Evolutionary conservation across 2,888 invertebrate species (phyloP), one percentile per base, ranked within the genome.

Genomic region (Mesodorylaimus sp.): DNA sequence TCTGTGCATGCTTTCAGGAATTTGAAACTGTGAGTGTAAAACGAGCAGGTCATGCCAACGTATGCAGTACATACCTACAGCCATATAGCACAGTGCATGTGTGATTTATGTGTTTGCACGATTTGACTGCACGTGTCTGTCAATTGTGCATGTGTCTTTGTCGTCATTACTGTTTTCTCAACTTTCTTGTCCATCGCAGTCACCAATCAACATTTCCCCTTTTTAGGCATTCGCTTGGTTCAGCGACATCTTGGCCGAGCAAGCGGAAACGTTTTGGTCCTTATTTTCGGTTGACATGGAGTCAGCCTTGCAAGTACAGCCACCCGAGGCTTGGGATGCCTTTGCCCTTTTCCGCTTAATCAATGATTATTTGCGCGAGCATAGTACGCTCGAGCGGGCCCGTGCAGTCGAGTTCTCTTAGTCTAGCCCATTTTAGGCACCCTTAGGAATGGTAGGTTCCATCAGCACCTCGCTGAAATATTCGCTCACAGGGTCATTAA

Each of bases 191-290:
- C n/a, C n/a, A n/a, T n/a, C n/a, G n/a, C n/a, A n/a, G n/a, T n/a
- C n/a, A n/a, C n/a, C n/a, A n/a, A n/a, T n/a, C n/a, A n/a, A n/a
- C n/a, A 29, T 45, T 27, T 16, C n/a, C 36, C 26, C 10, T 16
- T 50, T 39, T 59, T 77, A 93, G 93, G 91, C 93, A 54, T 95
- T 95, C 76, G 91, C 93, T 66, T 95, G 93, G 93, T 95, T 93
- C 76, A 91, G 89, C 69, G 93, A 95, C 73, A 77, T 93, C 59
- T 76, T 95, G 68, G 89, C 91, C 66, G 93, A 95, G 70, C 93
- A 95, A 71, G 88, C 89, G 16, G 95, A 95, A 75, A 91, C 91
- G 71, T 95, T 95, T 76, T 95, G 93, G 93, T 88, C 89, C 27
- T 76, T 95, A 59, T 95, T 93, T 71, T 91, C 85, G 47, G 89